Conservation (phyloP, 2,113 vertebrate species). For the Pterophyllum scalare region DNA sequence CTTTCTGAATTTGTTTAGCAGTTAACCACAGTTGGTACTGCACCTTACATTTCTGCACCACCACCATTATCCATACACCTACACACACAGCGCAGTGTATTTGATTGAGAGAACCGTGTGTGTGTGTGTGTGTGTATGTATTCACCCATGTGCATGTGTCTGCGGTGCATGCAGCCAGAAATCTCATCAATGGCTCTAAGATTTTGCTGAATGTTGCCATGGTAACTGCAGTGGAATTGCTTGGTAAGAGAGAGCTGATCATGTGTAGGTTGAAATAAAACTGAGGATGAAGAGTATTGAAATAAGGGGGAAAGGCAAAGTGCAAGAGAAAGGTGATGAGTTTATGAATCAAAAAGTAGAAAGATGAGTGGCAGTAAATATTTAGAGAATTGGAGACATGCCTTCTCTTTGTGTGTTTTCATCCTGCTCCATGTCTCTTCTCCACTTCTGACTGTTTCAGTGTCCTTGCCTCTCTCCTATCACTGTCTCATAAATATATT, state of each 20-base stretch:
- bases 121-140: conserved; percentile 9
- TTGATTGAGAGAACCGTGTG: conserved; percentile 4
- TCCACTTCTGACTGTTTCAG: too few species aligned
- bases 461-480: neutral
- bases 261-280: conserved; percentile 56
- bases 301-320: neutral
- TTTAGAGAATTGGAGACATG: neutral
- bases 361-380: neutral
- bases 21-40: conserved; percentile 37
- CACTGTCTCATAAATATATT: conserved; percentile 5
- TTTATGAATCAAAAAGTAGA: conserved; percentile 34
- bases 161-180: conserved; percentile 47
- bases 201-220: conserved; percentile 72
- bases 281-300: conserved; percentile 21
- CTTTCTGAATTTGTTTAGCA: conserved; percentile 12
- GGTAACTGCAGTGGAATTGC: conserved; percentile 70
- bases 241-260: conserved; percentile 43
- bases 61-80: conserved; percentile 43
- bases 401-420: neutral
- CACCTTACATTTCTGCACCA: conserved; percentile 47
- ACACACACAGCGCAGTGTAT: conserved; percentile 27
- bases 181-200: conserved; percentile 70
- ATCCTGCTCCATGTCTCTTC: neutral
- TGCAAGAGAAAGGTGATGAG: neutral
- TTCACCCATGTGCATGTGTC: conserved; percentile 13